These are phyloP conservation scores for Endomychus coccineus DNA, from an alignment of 2,888 invertebrate genomes.

Conservation along the genomic window DNA sequence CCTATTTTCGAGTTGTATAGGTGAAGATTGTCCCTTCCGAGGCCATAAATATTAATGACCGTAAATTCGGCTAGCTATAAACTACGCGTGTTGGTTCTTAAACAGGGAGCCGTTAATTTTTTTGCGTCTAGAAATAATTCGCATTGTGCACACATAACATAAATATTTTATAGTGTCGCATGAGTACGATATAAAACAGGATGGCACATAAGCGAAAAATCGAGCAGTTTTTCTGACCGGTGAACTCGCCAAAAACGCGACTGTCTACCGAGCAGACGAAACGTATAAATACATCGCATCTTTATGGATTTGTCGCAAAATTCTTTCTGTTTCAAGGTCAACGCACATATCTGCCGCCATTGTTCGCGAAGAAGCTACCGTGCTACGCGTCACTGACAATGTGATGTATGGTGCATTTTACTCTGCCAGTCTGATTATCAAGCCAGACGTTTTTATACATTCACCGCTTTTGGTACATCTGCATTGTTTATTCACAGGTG, in stretches of 20 bases:
- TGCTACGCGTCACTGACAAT: slow-evolving; percentile 18
- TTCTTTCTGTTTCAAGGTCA: slow-evolving; percentile 30
- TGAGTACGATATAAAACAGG: slow-evolving; percentile 11
- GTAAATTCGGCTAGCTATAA: too few species aligned
- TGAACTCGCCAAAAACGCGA: slow-evolving; percentile 30
- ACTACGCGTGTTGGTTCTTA: too few species aligned
- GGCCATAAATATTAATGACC: too few species aligned
- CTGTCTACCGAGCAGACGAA: slow-evolving; percentile 35
- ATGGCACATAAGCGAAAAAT: slow-evolving; percentile 20
- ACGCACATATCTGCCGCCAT: slow-evolving; percentile 21
- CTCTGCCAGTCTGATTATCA: slow-evolving; percentile 16
- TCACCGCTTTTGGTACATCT: slow-evolving; percentile 6
- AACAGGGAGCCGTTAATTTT: slow-evolving; percentile 20
- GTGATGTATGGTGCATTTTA: slow-evolving; percentile 20
- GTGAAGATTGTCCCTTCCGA: too few species aligned
- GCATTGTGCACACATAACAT: slow-evolving; percentile 26
- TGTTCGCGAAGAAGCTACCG: slow-evolving; percentile 23
- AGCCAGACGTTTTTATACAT: slow-evolving; percentile 8
- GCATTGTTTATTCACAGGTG: slow-evolving; percentile 6
- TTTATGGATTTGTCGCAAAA: slow-evolving; percentile 35
- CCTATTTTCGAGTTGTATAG: too few species aligned
- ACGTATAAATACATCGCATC: slow-evolving; percentile 35
- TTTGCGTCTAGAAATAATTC: slow-evolving; percentile 28
- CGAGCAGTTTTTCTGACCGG: slow-evolving; percentile 28
- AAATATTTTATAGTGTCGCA: slow-evolving; percentile 35